Evolutionary conservation across 2,113 vertebrate genomes (phyloP).

Genomic region (Corythoichthys haematopterus): DNA sequence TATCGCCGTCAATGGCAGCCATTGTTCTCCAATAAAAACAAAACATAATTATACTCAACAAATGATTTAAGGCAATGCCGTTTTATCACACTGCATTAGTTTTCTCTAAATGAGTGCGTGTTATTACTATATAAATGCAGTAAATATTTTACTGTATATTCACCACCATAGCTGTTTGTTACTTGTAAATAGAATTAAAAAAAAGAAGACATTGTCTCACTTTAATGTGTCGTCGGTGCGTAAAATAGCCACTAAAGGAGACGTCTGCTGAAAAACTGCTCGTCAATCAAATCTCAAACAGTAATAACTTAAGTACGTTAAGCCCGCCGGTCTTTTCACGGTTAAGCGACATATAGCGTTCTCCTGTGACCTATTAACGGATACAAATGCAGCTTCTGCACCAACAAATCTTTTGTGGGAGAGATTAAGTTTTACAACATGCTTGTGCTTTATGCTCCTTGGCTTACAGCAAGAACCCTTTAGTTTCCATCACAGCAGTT

Average conservation of each 20-base stretch:
- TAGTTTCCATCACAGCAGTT: conserved; percentile 10
- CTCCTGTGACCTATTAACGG: conserved; percentile 3
- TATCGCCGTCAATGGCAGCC: not conserved
- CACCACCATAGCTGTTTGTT: not conserved
- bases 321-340: conserved; percentile 13
- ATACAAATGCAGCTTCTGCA: conserved; percentile 4
- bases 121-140: not conserved
- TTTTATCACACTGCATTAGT: not conserved
- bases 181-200: not conserved
- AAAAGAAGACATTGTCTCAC: not conserved
- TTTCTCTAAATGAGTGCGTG: not conserved
- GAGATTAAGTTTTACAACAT: conserved; percentile 36
- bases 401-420: conserved; percentile 16
- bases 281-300: not conserved
- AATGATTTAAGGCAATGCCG: not conserved
- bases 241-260: not conserved
- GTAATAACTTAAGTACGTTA: not conserved
- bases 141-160: not conserved
- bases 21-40: not conserved
- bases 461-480: conserved; percentile 11
- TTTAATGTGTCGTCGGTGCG: not conserved
- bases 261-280: not conserved
- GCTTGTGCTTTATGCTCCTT: conserved; percentile 27
- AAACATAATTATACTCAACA: not conserved
- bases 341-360: not conserved